Percentiles rank a stretch among this genome's conserved stretches.
Conservation (phyloP, 2,797 vertebrate species). For the Philypnodon macrostomus region DNA sequence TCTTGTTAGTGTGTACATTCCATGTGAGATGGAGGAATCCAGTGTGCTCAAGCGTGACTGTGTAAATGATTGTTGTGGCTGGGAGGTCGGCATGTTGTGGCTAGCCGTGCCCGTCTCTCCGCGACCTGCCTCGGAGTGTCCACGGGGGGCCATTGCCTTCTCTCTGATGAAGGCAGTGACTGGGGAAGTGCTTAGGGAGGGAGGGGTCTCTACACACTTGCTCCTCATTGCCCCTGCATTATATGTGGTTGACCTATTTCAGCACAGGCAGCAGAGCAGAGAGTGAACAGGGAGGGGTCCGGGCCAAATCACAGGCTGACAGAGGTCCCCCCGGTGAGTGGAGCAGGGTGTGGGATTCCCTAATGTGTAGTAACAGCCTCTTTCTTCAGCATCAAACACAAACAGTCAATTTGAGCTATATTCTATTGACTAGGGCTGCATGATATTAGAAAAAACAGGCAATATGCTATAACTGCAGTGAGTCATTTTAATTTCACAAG, state of each 20-base stretch:
- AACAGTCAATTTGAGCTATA: conserved; percentile 31
- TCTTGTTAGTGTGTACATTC: conserved; percentile 29
- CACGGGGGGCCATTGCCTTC: conserved; percentile 43
- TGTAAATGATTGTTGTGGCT: conserved; percentile 72
- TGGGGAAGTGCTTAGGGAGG: too few species aligned
- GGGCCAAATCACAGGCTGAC: conserved; percentile 77
- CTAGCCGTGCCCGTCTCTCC: conserved; percentile 55
- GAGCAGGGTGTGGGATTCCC: conserved; percentile 63
- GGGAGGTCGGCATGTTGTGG: conserved; percentile 70
- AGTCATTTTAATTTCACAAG: too few species aligned
- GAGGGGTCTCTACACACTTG: conserved; percentile 53
- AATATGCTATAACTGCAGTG: too few species aligned
- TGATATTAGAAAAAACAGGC: too few species aligned
- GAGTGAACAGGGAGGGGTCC: conserved; percentile 51
- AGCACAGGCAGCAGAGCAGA: conserved; percentile 74
- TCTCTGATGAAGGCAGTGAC: conserved; percentile 33
- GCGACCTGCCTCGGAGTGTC: conserved; percentile 38
- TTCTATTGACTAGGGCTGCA: too few species aligned
- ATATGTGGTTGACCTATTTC: conserved; percentile 95
- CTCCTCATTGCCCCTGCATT: conserved; percentile 90
- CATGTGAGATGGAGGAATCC: conserved; percentile 18
- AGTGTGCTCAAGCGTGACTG: conserved; percentile 54
- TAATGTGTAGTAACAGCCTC: conserved; percentile 58
- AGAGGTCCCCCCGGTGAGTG: conserved; percentile 64
- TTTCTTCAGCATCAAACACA: conserved; percentile 14